Evolutionary conservation across 2,888 invertebrate species (phyloP).

Genomic region (Nephrocerus scutellatus): DNA sequence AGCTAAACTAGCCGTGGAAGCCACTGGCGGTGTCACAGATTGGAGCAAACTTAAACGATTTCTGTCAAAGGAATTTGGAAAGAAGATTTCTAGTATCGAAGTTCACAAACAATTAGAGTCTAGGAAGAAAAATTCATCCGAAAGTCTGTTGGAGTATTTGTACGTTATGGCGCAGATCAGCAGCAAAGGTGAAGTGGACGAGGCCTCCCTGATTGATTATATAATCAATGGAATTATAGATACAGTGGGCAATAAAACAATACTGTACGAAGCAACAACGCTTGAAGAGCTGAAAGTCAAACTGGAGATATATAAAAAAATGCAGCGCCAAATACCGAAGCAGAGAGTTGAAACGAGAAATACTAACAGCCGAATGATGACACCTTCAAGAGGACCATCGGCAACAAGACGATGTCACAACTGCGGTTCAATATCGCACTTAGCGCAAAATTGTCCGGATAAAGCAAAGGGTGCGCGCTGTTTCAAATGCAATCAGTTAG

Average conservation of each 20-base stretch:
- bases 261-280: constrained; percentile 24
- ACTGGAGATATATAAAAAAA: constrained; percentile 4
- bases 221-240: constrained; percentile 30
- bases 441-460: constrained; percentile 8
- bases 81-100: neutral
- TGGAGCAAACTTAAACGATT: constrained; percentile 8
- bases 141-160: constrained; percentile 13
- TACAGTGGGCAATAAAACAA: constrained; percentile 21
- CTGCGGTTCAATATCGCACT: constrained; percentile 3
- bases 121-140: constrained; percentile 3
- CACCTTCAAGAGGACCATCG: too few species aligned
- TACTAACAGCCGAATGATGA: neutral
- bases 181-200: constrained; percentile 10
- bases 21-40: constrained; percentile 3
- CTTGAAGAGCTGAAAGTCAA: constrained; percentile 5
- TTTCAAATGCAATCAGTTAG: constrained; percentile 8
- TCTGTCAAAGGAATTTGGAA: constrained; percentile 10
- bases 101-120: constrained; percentile 9
- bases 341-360: neutral
- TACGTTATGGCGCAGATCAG: constrained; percentile 12
- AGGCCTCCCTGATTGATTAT: constrained; percentile 28
- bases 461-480: constrained; percentile 1
- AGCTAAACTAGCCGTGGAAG: constrained; percentile 11
- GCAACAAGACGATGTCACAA: constrained; percentile 1
- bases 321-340: constrained; percentile 2